Conservation (phyloP, 2,888 invertebrate genomes). For the Dolichopus griseipennis region DNA sequence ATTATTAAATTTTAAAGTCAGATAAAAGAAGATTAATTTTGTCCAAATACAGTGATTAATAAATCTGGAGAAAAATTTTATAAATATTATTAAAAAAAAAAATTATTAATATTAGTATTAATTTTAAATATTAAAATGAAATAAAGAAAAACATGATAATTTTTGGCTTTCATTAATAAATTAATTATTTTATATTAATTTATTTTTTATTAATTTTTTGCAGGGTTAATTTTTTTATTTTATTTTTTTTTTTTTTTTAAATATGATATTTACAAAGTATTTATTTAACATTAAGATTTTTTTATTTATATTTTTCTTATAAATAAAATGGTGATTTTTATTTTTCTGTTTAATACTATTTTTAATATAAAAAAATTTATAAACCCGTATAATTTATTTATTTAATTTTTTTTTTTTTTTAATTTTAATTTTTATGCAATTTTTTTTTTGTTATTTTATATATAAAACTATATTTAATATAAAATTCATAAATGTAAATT, state of each 20-base stretch:
- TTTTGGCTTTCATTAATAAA: too few relatives aligned
- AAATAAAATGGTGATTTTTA: not conserved
- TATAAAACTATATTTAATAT: slow-evolving; percentile 14
- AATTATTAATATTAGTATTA: too few relatives aligned
- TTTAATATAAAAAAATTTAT: slow-evolving; percentile 11
- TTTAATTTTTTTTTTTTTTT: slow-evolving; percentile 16
- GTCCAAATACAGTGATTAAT: too few relatives aligned
- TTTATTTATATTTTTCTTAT: not conserved
- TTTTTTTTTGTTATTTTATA: slow-evolving; percentile 26
- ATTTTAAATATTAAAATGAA: too few relatives aligned
- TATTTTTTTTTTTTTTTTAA: not conserved
- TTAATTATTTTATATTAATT: too few relatives aligned
- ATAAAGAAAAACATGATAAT: too few relatives aligned
- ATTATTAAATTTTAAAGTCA: too few relatives aligned
- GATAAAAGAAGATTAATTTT: too few relatives aligned
- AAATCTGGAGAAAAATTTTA: too few relatives aligned
- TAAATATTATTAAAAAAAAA: too few relatives aligned
- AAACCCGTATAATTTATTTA: slow-evolving; percentile 12
- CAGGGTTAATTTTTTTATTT: not conserved
- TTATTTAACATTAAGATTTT: not conserved
- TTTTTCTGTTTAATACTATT: slow-evolving; percentile 19
- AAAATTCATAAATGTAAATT: slow-evolving; percentile 3
- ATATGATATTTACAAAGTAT: not conserved
- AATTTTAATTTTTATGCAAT: slow-evolving; percentile 24
- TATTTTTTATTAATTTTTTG: too few relatives aligned